A percentile compares a stretch with the other conserved stretches of the same genome.
These are phyloP conservation scores for Sycophila sp. DNA, from an alignment of 1,140 invertebrate genomes.

Conservation along the genomic window DNA sequence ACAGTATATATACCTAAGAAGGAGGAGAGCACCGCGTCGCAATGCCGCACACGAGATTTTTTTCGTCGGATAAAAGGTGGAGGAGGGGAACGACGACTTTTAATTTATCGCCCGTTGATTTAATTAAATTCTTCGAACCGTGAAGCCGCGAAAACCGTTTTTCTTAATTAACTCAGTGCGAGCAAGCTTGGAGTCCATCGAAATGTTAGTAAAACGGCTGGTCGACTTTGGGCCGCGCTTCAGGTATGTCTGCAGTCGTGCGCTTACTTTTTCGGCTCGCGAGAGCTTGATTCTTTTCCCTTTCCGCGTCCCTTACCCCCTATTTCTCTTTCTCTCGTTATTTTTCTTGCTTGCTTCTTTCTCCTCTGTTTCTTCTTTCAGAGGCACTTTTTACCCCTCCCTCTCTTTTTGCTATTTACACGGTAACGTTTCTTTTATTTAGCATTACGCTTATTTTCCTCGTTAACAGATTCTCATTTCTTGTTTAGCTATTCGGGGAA, in stretches of 20 bases:
- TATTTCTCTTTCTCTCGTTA: too few relatives aligned
- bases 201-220: conserved; percentile 22
- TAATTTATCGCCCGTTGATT: conserved; percentile 56
- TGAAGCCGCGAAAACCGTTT: conserved; percentile 39
- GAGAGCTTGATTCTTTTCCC: conserved; percentile 3
- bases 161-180: conserved; percentile 43
- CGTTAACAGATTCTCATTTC: neutral
- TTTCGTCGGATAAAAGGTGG: neutral
- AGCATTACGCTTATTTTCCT: neutral
- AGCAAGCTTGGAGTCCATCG: neutral
- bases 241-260: too few relatives aligned
- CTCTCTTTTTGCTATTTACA: too few relatives aligned
- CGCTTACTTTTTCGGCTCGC: too few relatives aligned
- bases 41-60: too few relatives aligned
- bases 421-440: neutral
- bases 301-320: neutral
- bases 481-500: neutral
- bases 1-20: neutral
- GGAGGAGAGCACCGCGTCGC: neutral
- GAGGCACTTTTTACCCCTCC: neutral
- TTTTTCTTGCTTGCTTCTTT: too few relatives aligned
- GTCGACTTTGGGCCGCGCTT: conserved; percentile 12
- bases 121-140: conserved; percentile 46
- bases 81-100: conserved; percentile 10
- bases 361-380: too few relatives aligned